Base-by-base conservation (phyloP, 2,797 vertebrate species). In the Clarias pachynema region DNA sequence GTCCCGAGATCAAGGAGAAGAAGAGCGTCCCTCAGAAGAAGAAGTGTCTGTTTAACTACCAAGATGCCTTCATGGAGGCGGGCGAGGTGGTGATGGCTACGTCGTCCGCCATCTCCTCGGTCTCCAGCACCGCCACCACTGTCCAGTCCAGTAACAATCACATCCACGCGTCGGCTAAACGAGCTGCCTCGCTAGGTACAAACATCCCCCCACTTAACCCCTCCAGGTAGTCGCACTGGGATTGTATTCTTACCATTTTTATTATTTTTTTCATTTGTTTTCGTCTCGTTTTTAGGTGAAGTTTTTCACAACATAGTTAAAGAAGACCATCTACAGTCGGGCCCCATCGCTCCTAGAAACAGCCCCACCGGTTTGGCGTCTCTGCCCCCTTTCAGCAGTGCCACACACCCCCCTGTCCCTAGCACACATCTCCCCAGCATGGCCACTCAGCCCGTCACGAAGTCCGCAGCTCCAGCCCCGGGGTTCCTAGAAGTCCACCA, bases 31-130 rank as follows among this genome's bases (percentile, higher is more conserved):
- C 96, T 34, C 82, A 84, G 75, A 98, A 98, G 94, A 99, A 98
- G 95, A 99, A 99, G 93, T 99, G 98, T 96, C 95, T 99, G 83
- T 99, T 99, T 92, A 99, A 97, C 94, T 99, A 99, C 95, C 98
- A 99, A 94, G 97, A 99, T 94, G 97, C 97, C 95, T 98, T 99
- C 93, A 95, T 98, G 97, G 97, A 99, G 94, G 95, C 97, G 89
- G 98, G 96, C 91, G 96, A 97, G 89, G 96, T 97, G 85, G 96
- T 96, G 89, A 98, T 98, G 98, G 97, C 97, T 92, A 98, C 97
- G 4, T 98, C 98, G 2, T 97, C 98, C 40, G 96, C 98, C 92
- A 96, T 96, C 6, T 97, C 97, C 82, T 98, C 97, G 0, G 96
- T 98, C 92, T 99, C 97, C 89, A 98, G 98, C 95, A 98, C 97